These are phyloP conservation scores for Varecia variegata DNA, from an alignment of 2,797 vertebrate genomes.

Conservation along the genomic window DNA sequence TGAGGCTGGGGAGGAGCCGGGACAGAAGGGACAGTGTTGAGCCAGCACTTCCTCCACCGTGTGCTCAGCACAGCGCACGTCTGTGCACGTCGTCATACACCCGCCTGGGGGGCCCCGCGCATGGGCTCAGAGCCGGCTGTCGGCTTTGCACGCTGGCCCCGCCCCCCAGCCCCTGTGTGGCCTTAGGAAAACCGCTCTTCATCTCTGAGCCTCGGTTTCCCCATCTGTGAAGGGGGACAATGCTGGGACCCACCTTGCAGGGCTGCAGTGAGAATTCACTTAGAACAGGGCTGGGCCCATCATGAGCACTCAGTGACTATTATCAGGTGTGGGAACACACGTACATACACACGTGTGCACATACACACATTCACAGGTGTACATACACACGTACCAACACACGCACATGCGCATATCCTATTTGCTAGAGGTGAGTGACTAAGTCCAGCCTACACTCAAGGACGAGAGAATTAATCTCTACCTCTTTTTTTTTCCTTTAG, in stretches of 20 bases:
- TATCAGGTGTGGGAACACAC: not conserved
- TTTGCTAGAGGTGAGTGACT: not conserved
- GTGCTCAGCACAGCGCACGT: not conserved
- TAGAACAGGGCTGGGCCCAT: not conserved
- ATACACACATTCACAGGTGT: accelerated
- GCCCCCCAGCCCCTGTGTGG: not conserved
- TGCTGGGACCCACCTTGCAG: not conserved
- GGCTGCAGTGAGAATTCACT: not conserved
- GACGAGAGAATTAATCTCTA: not conserved
- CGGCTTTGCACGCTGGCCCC: not conserved
- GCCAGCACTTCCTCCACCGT: accelerated
- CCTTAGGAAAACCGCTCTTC: not conserved
- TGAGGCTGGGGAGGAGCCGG: not conserved
- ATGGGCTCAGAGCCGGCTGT: accelerated
- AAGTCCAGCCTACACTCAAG: not conserved
- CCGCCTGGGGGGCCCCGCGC: not conserved
- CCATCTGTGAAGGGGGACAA: not conserved
- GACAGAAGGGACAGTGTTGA: not conserved
- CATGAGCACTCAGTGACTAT: not conserved
- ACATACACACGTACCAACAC: not conserved
- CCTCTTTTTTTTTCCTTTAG: no score
- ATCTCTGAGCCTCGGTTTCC: not conserved
- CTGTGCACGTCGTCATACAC: not conserved
- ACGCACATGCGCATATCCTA: accelerated
- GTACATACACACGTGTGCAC: not conserved